Conservation (phyloP, 2,113 vertebrate species). For the Lonchura striata region DNA sequence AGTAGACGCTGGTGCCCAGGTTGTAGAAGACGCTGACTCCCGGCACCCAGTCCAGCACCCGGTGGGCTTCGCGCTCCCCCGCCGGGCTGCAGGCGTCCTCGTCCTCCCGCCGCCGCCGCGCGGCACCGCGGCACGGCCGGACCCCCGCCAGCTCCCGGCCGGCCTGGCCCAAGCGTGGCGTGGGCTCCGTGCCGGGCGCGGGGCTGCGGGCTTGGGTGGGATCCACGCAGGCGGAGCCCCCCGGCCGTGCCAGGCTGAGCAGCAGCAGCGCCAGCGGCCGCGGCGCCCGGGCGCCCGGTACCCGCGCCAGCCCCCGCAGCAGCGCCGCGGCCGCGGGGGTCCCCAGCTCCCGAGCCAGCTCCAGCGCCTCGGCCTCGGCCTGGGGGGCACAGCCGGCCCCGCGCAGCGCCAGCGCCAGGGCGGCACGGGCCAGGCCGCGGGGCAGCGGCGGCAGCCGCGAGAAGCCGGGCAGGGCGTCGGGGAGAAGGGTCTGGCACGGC, state of each 20-base stretch:
- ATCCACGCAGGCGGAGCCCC: not conserved
- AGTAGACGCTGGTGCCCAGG: slow-evolving; percentile 87
- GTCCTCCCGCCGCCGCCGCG: not conserved
- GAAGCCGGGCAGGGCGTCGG: slow-evolving; percentile 68
- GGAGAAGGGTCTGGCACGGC: slow-evolving; percentile 72
- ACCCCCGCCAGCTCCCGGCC: slow-evolving; percentile 46
- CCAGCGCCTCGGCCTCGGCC: slow-evolving; percentile 56
- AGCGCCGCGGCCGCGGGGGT: slow-evolving; percentile 64
- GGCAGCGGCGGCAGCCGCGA: slow-evolving; percentile 49
- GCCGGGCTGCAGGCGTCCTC: slow-evolving; percentile 64
- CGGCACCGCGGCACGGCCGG: slow-evolving; percentile 43
- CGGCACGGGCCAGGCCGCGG: slow-evolving; percentile 75
- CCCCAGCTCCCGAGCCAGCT: slow-evolving; percentile 70
- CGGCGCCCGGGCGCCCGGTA: not conserved
- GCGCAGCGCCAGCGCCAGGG: slow-evolving; percentile 77
- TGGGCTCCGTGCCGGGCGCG: not conserved
- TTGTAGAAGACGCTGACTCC: slow-evolving; percentile 83
- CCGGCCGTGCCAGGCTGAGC: slow-evolving; percentile 70
- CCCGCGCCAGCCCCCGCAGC: slow-evolving; percentile 61
- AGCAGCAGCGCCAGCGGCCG: slow-evolving; percentile 68
- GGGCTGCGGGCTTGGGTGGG: slow-evolving; percentile 14
- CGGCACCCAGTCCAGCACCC: slow-evolving; percentile 78
- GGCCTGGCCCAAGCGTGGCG: not conserved
- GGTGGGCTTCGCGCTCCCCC: slow-evolving; percentile 73
- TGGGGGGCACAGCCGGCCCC: slow-evolving; percentile 71